Evolutionary conservation across 1,140 invertebrate genomes (phyloP), one percentile per base, ranked within the genome.

Genomic region (Lanistes nyassanus): DNA sequence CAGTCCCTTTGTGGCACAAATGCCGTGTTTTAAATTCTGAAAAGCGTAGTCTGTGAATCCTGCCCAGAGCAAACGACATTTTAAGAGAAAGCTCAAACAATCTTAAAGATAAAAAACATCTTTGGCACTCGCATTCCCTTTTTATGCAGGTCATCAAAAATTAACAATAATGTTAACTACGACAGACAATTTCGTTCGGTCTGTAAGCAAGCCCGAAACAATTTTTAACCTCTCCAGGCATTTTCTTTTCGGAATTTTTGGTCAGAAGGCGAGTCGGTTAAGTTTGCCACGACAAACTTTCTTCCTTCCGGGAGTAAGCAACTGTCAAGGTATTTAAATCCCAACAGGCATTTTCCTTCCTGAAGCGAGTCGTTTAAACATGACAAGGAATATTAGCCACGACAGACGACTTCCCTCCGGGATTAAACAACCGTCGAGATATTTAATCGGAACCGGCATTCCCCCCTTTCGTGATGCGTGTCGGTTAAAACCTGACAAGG

Each of bases 401-500:
- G 65, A 60, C 60, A 68, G 39, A 64, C 51, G 53, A 34, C n/a
- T n/a, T n/a, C n/a, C n/a, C n/a, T n/a, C n/a, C n/a, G 51, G n/a
- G 55, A 36, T 42, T 19, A 31, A 51, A 68, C 64, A 62, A 62
- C 76, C 71, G 60, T 23, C 34, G 56, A 55, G 74, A 66, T 29
- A 36, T 11, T 34, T 9, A 39, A 26, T 34, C 29, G 26, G 34
- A 11, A 16, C 13, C 29, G 26, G 39, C 53, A 79, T 66, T 60
- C 76, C 60, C 69, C 60, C 79, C 53, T 62, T 60, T 76, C 77
- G 74, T 72, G 76, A 55, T 72, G 76, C 75, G 58, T 64, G 68
- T 55, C 58, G 69, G 74, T 62, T 56, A 76, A 58, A 39, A 42
- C 60, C 51, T 71, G 65, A 47, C 26, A 37, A 42, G 23, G 62